Evolutionary conservation across 2,797 vertebrate genomes (phyloP).

Genomic region (Sebastes taczanowskii): DNA sequence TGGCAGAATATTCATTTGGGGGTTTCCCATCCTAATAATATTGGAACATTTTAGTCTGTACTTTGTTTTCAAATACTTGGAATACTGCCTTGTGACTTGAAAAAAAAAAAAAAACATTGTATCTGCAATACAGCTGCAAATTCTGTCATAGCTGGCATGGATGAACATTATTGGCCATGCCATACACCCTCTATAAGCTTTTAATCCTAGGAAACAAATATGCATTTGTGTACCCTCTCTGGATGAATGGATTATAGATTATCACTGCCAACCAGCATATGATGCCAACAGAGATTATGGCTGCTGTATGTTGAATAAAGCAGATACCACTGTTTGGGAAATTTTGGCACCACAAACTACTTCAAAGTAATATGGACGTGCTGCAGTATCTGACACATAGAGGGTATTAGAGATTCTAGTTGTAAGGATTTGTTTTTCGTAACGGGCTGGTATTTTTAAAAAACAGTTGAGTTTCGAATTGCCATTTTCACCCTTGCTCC

Average conservation of each 20-base stretch:
- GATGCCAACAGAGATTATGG: constrained; percentile 82
- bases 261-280: constrained; percentile 81
- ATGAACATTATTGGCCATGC: constrained; percentile 79
- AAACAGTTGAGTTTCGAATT: constrained; percentile 72
- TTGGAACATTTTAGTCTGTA: neutral
- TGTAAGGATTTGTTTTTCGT: constrained; percentile 55
- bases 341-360: constrained; percentile 65
- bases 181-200: constrained; percentile 79
- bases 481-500: constrained; percentile 69
- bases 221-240: constrained; percentile 82
- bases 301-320: constrained; percentile 76
- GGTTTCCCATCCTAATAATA: neutral
- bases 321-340: constrained; percentile 74
- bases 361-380: constrained; percentile 69
- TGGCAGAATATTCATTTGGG: neutral
- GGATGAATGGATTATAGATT: constrained; percentile 84
- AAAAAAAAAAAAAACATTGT: neutral
- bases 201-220: constrained; percentile 86
- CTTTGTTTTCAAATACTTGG: constrained; percentile 22
- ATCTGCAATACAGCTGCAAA: constrained; percentile 52
- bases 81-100: constrained; percentile 23
- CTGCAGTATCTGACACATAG: constrained; percentile 61
- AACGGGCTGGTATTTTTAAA: constrained; percentile 67
- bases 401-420: constrained; percentile 61
- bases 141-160: constrained; percentile 73